Conservation (phyloP, 2,797 vertebrate species). For the Cossypha caffra region DNA sequence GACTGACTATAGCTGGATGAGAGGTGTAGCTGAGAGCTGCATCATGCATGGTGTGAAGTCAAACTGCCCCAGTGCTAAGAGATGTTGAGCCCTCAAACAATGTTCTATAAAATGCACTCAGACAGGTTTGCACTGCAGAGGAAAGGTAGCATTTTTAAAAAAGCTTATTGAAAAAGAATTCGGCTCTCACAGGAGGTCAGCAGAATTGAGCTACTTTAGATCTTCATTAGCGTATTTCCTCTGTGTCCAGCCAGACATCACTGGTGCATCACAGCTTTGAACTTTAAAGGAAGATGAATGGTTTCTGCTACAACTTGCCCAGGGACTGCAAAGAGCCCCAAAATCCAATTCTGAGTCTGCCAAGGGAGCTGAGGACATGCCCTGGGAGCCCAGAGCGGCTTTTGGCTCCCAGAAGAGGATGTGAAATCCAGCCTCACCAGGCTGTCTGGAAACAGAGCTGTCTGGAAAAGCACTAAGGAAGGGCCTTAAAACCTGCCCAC, state of each 20-base stretch:
- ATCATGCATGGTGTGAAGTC: background rate
- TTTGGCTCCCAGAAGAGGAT: background rate
- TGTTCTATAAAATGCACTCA: background rate
- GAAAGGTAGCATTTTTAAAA: background rate
- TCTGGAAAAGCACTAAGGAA: conserved; percentile 4
- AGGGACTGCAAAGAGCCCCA: background rate
- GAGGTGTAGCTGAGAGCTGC: background rate
- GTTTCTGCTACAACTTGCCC: background rate
- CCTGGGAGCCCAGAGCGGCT: accelerated
- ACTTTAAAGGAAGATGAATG: background rate
- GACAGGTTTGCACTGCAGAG: background rate
- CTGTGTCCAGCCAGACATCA: background rate
- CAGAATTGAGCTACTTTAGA: background rate
- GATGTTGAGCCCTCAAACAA: background rate
- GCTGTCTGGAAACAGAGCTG: conserved; percentile 32
- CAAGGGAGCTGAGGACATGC: background rate
- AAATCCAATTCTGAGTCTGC: background rate
- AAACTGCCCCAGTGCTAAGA: background rate
- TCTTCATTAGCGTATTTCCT: background rate
- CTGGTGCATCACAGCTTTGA: background rate
- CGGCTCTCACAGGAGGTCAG: background rate
- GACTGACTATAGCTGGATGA: background rate
- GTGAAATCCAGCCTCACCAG: conserved; percentile 28
- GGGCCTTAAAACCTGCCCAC: conserved; percentile 1
- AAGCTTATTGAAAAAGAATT: background rate